phyloP scores from a whole-genome alignment of 1,140 invertebrate genomes.

The Elysia chlorotica region DNA sequence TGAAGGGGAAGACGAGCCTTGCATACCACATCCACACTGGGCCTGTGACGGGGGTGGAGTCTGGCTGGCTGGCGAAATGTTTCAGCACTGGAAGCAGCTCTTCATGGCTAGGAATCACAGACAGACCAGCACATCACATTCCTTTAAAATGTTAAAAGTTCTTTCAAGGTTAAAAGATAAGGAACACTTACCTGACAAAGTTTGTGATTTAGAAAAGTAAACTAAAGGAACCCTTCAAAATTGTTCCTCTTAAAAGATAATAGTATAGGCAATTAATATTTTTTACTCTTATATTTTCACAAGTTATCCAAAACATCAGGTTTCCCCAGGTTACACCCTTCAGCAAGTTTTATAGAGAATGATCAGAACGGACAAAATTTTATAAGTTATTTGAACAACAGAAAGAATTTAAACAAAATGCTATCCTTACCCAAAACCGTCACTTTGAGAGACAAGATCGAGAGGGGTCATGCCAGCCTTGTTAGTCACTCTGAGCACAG shows the following conservation, averaged over 20 bases:
- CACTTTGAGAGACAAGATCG: slow-evolving; percentile 38
- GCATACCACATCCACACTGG: slow-evolving; percentile 41
- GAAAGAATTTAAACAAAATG: not conserved
- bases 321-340: no score
- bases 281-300: not conserved
- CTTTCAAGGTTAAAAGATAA: no score
- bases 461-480: slow-evolving; percentile 42
- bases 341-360: no score
- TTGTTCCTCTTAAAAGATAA: no score
- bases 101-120: no score
- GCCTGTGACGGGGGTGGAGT: slow-evolving; percentile 22
- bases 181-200: no score
- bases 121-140: no score
- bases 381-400: no score
- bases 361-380: no score
- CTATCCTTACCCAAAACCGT: slow-evolving; percentile 38
- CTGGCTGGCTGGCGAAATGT: slow-evolving; percentile 10
- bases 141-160: no score
- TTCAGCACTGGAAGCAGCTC: slow-evolving; percentile 33
- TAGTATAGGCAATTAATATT: not conserved
- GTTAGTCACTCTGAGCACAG: slow-evolving; percentile 37
- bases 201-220: no score
- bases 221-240: no score
- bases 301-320: not conserved
- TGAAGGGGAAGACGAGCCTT: slow-evolving; percentile 35